These are phyloP conservation scores for Tringa solitaria DNA, from an alignment of 2,113 vertebrate species.

Conservation along the genomic window DNA sequence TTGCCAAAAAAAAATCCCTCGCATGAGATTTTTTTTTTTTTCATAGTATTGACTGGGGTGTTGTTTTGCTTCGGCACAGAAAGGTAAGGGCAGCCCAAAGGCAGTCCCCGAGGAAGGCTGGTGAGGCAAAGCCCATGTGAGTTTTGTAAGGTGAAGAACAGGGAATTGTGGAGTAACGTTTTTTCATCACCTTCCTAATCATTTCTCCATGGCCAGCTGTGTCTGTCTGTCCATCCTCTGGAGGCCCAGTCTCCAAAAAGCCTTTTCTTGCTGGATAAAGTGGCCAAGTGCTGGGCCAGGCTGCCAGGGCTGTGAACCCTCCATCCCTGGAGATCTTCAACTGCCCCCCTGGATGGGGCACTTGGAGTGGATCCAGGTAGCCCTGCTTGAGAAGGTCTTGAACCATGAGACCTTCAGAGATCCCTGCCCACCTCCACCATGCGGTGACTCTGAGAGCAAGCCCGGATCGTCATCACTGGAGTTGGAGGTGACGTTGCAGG, in stretches of 20 bases:
- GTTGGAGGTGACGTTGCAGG: neutral
- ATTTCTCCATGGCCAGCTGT: neutral
- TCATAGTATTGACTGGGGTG: fast-evolving
- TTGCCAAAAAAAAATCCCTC: too few species aligned
- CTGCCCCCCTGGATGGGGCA: fast-evolving
- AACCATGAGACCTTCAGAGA: neutral
- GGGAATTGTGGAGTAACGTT: neutral
- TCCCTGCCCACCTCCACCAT: neutral
- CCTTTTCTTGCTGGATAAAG: neutral
- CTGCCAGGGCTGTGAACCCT: neutral
- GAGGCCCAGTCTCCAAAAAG: neutral
- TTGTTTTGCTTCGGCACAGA: neutral
- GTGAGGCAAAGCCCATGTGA: fast-evolving
- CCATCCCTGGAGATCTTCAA: neutral
- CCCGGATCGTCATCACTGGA: neutral
- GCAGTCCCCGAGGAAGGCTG: neutral
- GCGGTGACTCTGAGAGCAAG: neutral
- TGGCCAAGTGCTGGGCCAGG: neutral
- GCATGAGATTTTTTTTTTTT: neutral
- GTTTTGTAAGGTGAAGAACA: neutral
- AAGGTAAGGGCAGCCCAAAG: neutral
- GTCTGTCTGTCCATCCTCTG: neutral
- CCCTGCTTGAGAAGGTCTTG: neutral
- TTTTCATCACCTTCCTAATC: neutral
- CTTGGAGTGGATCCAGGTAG: neutral